Conservation (phyloP, 2,113 vertebrate species). For the Callorhinus ursinus region DNA sequence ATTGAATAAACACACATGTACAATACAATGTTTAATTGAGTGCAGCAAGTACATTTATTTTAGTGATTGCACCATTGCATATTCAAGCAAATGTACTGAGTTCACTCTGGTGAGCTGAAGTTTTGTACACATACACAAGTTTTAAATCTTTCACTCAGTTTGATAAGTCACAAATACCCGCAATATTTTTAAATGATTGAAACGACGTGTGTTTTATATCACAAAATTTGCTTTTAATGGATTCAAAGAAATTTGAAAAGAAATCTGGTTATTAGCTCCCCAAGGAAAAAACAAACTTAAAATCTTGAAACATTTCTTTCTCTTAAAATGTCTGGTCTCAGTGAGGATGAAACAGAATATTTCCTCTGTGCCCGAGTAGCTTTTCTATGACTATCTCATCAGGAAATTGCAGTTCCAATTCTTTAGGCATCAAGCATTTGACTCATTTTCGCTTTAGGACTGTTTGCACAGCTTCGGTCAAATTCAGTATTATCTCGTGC, state of each 20-base stretch:
- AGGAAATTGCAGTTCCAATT: constrained; percentile 64
- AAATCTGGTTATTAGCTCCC: background rate
- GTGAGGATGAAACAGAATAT: constrained; percentile 43
- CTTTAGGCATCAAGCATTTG: constrained; percentile 38
- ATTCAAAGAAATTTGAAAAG: constrained; percentile 14
- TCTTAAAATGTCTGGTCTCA: constrained; percentile 29
- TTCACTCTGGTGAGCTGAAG: constrained; percentile 62
- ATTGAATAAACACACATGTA: constrained; percentile 82
- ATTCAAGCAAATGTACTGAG: constrained; percentile 47
- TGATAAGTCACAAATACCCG: background rate
- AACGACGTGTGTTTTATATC: constrained; percentile 27
- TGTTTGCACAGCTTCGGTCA: constrained; percentile 56
- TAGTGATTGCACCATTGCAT: constrained; percentile 76
- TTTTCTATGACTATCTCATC: constrained; percentile 39
- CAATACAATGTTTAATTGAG: constrained; percentile 81
- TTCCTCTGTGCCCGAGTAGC: background rate
- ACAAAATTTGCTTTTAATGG: background rate
- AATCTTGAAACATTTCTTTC: background rate
- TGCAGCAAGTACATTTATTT: constrained; percentile 82
- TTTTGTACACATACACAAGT: constrained; percentile 29
- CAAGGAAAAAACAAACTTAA: background rate
- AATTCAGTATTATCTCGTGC: constrained; percentile 46
- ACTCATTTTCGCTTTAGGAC: constrained; percentile 54
- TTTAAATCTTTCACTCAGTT: constrained; percentile 56
- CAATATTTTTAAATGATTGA: constrained; percentile 19